Evolutionary conservation across 1,140 invertebrate genomes (phyloP).

Genomic region (Manduca sexta): DNA sequence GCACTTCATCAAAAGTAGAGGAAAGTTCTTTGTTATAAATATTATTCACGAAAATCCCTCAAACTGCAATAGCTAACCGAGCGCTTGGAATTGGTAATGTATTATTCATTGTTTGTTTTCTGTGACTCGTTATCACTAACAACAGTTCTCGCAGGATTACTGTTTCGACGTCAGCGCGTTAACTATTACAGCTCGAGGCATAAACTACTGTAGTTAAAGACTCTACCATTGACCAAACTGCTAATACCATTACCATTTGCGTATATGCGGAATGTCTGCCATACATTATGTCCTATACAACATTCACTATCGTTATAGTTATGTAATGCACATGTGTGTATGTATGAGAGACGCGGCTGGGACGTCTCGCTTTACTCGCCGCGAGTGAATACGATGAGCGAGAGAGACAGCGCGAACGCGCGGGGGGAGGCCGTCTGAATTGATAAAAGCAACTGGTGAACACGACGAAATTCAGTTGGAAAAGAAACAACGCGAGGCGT

Average conservation of each 20-base stretch:
- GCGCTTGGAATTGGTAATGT: background rate
- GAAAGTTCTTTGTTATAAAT: slow-evolving; percentile 2
- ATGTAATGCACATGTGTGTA: slow-evolving; percentile 15
- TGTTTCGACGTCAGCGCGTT: background rate
- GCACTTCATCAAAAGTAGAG: background rate
- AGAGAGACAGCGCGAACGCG: slow-evolving; percentile 38
- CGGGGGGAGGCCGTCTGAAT: slow-evolving; percentile 53
- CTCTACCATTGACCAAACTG: background rate
- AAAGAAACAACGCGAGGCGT: slow-evolving; percentile 36
- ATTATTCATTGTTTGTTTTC: slow-evolving; percentile 2
- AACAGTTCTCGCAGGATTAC: background rate
- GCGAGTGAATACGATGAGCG: slow-evolving; percentile 22
- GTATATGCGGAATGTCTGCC: slow-evolving; percentile 35
- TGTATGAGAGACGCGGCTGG: slow-evolving; percentile 23
- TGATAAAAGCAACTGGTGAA: slow-evolving; percentile 69
- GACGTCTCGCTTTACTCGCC: slow-evolving; percentile 35
- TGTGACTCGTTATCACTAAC: slow-evolving; percentile 3
- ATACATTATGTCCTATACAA: slow-evolving; percentile 28
- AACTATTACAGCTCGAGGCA: background rate
- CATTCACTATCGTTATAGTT: slow-evolving; percentile 13
- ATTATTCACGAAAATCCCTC: background rate
- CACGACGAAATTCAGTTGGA: slow-evolving; percentile 59
- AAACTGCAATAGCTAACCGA: background rate
- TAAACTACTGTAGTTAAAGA: background rate
- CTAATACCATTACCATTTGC: background rate